Percentiles rank a stretch among this genome's conserved stretches.
Conservation (phyloP, 2,797 vertebrate genomes). For the Malurus splendens region DNA sequence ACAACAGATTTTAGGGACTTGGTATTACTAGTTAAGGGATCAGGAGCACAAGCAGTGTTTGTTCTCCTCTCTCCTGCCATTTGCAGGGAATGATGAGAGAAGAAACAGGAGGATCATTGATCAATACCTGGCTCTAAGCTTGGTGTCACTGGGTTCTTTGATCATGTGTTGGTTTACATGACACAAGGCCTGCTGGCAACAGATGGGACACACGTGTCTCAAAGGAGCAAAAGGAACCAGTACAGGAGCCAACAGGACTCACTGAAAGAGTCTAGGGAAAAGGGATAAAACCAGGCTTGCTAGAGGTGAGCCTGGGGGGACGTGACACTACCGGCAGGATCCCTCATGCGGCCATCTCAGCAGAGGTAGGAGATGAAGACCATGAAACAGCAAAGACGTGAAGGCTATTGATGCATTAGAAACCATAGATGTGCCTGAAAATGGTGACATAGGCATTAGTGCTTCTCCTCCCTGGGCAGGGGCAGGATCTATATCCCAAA, state of each 20-base stretch:
- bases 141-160: background rate
- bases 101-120: background rate
- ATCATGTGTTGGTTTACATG: background rate
- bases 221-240: background rate
- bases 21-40: background rate
- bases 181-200: background rate
- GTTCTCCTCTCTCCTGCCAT: background rate
- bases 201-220: no score
- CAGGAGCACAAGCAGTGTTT: background rate
- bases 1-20: background rate
- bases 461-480: background rate
- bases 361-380: accelerated
- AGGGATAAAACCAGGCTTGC: background rate
- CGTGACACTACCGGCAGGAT: background rate
- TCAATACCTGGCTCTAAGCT: background rate
- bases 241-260: background rate
- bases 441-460: background rate
- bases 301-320: background rate
- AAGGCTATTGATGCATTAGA: background rate
- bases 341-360: accelerated
- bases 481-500: background rate
- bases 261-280: background rate
- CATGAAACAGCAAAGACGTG: accelerated
- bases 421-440: background rate
- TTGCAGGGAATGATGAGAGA: background rate